These are phyloP conservation scores for Colletes latitarsis DNA, from an alignment of 1,140 invertebrate genomes.

Conservation along the genomic window DNA sequence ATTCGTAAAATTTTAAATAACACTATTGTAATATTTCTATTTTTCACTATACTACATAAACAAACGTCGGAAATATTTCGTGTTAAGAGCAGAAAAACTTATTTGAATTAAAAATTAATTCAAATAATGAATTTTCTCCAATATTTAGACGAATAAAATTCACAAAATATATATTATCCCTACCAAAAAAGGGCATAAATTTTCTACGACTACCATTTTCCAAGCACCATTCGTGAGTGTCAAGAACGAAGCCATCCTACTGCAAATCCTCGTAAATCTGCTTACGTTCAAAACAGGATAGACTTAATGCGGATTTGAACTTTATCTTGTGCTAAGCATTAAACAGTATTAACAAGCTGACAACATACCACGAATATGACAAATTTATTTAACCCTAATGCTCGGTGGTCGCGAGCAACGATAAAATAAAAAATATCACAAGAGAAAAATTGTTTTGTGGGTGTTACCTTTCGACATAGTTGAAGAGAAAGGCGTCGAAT, in stretches of 20 bases:
- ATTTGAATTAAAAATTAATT: no score
- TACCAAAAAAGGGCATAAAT: neutral
- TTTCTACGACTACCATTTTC: neutral
- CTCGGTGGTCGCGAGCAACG: neutral
- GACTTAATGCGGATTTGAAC: neutral
- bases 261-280: neutral
- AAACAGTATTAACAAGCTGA: neutral
- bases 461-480: slow-evolving; percentile 4
- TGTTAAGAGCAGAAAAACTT: no score
- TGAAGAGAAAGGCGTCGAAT: neutral
- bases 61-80: no score
- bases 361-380: neutral
- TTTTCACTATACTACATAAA: no score
- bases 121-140: no score
- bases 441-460: no score
- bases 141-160: no score
- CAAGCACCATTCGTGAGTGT: neutral
- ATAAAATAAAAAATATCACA: no score
- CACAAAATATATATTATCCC: neutral
- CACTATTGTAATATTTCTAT: no score
- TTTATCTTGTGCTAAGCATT: neutral
- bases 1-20: no score
- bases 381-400: neutral
- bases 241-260: neutral
- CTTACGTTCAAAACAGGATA: neutral